Conservation (phyloP, 2,797 vertebrate species). For the Linurgus olivaceus region DNA sequence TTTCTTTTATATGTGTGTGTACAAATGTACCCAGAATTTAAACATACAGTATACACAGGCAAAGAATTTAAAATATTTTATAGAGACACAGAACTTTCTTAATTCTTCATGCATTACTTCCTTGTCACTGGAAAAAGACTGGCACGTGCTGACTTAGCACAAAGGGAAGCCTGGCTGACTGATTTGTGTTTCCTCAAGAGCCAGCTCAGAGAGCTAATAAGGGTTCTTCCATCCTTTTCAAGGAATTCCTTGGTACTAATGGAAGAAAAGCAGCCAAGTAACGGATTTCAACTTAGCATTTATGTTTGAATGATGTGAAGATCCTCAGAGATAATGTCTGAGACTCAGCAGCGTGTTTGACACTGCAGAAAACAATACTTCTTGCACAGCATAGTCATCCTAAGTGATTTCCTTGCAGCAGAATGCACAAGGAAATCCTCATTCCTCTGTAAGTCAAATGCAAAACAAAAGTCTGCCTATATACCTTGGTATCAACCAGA, state of each 20-base stretch:
- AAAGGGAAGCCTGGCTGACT: background rate
- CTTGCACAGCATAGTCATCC: background rate
- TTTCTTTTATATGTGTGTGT: too few species aligned
- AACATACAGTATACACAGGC: background rate
- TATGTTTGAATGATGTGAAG: background rate
- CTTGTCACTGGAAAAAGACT: background rate
- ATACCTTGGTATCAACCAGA: background rate
- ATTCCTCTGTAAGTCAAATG: accelerated
- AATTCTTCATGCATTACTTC: background rate
- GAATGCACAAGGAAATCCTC: background rate
- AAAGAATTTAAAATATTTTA: background rate
- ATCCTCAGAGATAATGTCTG: background rate
- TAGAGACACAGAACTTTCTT: background rate
- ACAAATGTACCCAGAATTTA: background rate
- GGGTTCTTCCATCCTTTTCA: background rate
- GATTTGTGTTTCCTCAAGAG: background rate
- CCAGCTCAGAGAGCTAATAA: background rate
- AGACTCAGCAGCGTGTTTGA: background rate
- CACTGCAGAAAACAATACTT: background rate
- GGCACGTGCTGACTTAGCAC: background rate
- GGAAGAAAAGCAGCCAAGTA: background rate
- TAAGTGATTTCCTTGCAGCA: background rate
- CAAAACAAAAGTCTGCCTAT: background rate
- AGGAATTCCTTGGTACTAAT: background rate
- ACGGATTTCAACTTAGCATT: background rate